Conservation (phyloP, 2,113 vertebrate species). For the Meriones unguiculatus region DNA sequence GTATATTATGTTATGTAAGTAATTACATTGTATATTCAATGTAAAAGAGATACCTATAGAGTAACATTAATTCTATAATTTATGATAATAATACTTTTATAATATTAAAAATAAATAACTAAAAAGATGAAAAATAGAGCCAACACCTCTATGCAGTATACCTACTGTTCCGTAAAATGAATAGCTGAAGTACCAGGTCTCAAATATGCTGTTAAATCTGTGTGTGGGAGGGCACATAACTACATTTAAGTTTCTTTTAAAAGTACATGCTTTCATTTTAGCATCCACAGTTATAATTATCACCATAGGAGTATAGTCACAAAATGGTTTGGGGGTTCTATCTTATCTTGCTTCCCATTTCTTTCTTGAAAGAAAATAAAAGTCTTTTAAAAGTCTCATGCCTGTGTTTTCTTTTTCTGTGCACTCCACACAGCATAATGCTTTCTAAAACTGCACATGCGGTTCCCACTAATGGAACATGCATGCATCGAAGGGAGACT, state of each 20-base stretch:
- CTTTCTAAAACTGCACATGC: constrained; percentile 19
- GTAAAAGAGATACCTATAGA: constrained; percentile 62
- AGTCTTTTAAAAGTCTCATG: constrained; percentile 39
- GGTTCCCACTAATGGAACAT: constrained; percentile 37
- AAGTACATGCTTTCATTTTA: constrained; percentile 56
- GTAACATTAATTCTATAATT: constrained; percentile 74
- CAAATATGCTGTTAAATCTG: constrained; percentile 36
- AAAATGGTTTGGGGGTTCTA: constrained; percentile 13
- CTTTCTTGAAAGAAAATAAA: not conserved
- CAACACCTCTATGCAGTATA: constrained; percentile 20
- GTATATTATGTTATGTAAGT: constrained; percentile 59
- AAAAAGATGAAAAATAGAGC: constrained; percentile 68
- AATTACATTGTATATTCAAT: not conserved
- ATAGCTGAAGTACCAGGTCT: constrained; percentile 58
- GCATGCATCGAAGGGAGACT: not conserved
- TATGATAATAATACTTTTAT: constrained; percentile 76
- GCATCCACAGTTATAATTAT: constrained; percentile 66
- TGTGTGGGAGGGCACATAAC: constrained; percentile 52
- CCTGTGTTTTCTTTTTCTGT: constrained; percentile 53
- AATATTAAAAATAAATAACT: constrained; percentile 71
- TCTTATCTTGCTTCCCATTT: not conserved
- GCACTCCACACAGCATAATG: not conserved
- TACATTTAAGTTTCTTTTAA: constrained; percentile 59
- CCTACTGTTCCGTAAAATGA: constrained; percentile 66
- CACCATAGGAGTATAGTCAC: constrained; percentile 42